Evolutionary conservation across 2,797 vertebrate species (phyloP).

Genomic region (Notolabrus celidotus): DNA sequence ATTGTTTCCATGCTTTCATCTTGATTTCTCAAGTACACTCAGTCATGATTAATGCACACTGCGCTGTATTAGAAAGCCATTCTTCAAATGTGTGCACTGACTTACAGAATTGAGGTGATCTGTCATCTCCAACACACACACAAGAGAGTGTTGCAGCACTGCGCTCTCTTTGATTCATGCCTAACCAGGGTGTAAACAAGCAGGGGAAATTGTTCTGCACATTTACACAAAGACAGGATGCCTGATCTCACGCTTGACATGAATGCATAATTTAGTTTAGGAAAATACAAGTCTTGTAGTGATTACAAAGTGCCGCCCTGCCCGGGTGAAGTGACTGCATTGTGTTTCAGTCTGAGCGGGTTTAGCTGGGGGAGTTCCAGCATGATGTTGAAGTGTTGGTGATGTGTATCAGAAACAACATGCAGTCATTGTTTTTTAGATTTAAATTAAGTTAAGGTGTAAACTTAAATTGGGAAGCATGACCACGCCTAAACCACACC

Average conservation of each 20-base stretch:
- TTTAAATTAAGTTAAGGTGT: too few relatives aligned
- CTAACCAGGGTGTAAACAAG: conserved; percentile 54
- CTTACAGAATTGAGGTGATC: conserved; percentile 14
- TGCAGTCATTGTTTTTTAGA: too few relatives aligned
- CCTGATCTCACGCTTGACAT: conserved; percentile 55
- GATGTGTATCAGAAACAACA: neutral
- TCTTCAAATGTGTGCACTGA: conserved; percentile 39
- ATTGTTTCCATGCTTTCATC: conserved; percentile 46
- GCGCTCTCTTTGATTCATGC: conserved; percentile 45
- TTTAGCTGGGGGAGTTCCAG: neutral
- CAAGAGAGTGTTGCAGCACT: conserved; percentile 25
- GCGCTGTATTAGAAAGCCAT: conserved; percentile 21
- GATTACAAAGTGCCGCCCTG: conserved; percentile 37
- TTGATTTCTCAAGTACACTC: conserved; percentile 9
- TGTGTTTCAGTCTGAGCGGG: conserved; percentile 40
- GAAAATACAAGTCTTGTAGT: conserved; percentile 59
- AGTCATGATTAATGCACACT: conserved; percentile 28
- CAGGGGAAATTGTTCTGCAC: conserved; percentile 55
- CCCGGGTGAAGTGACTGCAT: conserved; percentile 45
- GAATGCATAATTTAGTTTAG: conserved; percentile 56
- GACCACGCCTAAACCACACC: too few relatives aligned
- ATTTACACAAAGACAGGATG: conserved; percentile 72
- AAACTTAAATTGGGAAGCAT: too few relatives aligned
- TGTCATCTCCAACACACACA: conserved; percentile 27
- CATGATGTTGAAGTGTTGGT: neutral